These are phyloP conservation scores for Rhadinocentrus ornatus DNA, from an alignment of 2,797 vertebrate species.

Conservation along the genomic window DNA sequence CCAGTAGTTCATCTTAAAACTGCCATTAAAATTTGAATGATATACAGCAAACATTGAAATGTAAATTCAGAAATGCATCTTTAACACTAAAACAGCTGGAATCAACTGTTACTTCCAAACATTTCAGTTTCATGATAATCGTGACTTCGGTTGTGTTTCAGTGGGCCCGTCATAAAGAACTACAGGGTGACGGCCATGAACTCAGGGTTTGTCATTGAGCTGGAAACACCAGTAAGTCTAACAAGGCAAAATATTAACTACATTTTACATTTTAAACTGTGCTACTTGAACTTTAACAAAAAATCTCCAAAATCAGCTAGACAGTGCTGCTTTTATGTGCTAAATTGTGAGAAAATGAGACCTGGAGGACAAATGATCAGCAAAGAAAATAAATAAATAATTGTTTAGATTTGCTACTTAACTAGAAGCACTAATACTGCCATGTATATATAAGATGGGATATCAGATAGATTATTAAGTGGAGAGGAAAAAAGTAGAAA, in stretches of 20 bases:
- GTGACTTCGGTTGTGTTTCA: constrained; percentile 51
- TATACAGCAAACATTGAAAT: not conserved
- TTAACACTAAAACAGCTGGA: not conserved
- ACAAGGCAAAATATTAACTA: not conserved
- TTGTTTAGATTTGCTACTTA: not conserved
- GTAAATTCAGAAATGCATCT: not conserved
- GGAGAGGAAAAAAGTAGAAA: too few relatives aligned
- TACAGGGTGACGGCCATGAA: constrained; percentile 64
- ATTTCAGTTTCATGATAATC: not conserved
- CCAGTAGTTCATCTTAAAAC: not conserved
- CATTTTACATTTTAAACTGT: not conserved
- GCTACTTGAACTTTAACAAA: not conserved
- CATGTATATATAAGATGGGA: not conserved
- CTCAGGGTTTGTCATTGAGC: constrained; percentile 68
- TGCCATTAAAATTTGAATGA: not conserved
- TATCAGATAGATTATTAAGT: too few relatives aligned
- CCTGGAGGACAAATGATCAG: not conserved
- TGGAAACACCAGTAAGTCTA: constrained; percentile 69
- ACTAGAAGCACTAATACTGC: not conserved
- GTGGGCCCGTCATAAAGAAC: constrained; percentile 64
- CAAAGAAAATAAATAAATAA: not conserved
- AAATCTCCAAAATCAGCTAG: not conserved
- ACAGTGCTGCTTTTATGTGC: not conserved
- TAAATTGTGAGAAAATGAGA: not conserved
- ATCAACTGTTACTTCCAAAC: not conserved